Base-by-base conservation (phyloP, 2,888 invertebrate genomes). In the Melitaea athalia region DNA sequence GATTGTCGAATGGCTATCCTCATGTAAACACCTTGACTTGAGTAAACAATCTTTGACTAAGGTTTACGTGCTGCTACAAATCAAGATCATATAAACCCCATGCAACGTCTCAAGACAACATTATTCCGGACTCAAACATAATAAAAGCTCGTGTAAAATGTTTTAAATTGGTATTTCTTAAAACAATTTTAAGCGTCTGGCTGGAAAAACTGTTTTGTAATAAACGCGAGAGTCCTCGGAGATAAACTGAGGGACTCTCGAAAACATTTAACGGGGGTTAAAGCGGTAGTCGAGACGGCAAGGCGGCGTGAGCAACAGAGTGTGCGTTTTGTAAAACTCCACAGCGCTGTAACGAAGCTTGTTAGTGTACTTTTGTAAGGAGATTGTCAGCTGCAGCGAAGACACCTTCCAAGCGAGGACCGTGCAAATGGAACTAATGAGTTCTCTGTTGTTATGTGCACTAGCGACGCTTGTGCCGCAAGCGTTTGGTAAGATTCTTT, bases 361-460 rank as follows among this genome's bases (percentile, higher is more conserved):
- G 90, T 91, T 91, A 91, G 86, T 78, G 82, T 82, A 83, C 84
- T 86, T 86, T 85, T 86, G 83, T 86, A 84, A 87, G 88, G 81
- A 85, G 85, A 87, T 87, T 88, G 89, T 87, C 87, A 82, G 79
- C 77, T 78, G 79, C 79, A 81, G 78, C 74, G 80, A 78, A 83
- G 88, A 87, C 87, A 88, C 85, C 87, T 87, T 73, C 76, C 66
- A 78, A 81, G 81, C 76, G 79, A 79, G 77, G 75, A 74, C 75
- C 74, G 80, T 71, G 77, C 84, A 88, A 89, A 91, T 91, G 90
- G 87, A 87, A 86, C 86, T 90, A 91, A 91, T 90, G 89, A 89
- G 85, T 84, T 82, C 83, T 75, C 75, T 89, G 81, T 85, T 91
- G 86, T 83, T 89, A 75, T 89, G 80, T 77, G 83, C 82, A 72